Percentiles rank a stretch among this genome's conserved stretches.
Conservation (phyloP, 2,113 vertebrate species). For the Struthidea cinerea region DNA sequence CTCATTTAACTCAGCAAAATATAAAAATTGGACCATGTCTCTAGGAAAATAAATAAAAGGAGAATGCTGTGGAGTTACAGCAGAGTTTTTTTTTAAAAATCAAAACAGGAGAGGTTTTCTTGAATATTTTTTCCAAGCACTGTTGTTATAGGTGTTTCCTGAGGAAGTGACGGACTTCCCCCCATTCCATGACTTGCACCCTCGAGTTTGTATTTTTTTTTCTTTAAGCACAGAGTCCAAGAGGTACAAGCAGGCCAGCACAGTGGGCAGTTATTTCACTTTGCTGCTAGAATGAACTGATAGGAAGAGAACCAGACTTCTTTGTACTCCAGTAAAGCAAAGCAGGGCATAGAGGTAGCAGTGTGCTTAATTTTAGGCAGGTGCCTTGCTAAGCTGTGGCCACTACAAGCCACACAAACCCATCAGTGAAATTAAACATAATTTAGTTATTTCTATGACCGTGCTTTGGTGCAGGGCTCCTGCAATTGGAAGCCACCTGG, state of each 20-base stretch:
- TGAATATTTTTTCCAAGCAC: conserved; percentile 41
- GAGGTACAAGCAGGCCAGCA: neutral
- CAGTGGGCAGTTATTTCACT: conserved; percentile 14
- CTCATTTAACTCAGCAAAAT: conserved; percentile 50
- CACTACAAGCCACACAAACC: neutral
- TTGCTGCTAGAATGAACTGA: neutral
- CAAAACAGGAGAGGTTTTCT: conserved; percentile 52
- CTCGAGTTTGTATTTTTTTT: neutral
- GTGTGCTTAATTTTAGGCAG: conserved; percentile 3
- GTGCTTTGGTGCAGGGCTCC: neutral
- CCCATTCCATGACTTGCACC: neutral
- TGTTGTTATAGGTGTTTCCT: conserved; percentile 71
- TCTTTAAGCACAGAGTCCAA: neutral
- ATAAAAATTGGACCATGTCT: conserved; percentile 10
- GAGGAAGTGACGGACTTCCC: conserved; percentile 46
- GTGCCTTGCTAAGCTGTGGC: neutral
- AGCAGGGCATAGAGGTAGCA: neutral
- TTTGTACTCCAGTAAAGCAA: neutral
- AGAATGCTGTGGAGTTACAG: conserved; percentile 17
- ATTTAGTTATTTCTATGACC: neutral
- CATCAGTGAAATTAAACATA: neutral
- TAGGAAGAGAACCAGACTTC: neutral
- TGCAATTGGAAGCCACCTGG: neutral
- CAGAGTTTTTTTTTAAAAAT: neutral
- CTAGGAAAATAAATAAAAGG: conserved; percentile 56